These are phyloP conservation scores for Drosophila bunnanda DNA, from an alignment of 2,888 invertebrate genomes.

Conservation along the genomic window DNA sequence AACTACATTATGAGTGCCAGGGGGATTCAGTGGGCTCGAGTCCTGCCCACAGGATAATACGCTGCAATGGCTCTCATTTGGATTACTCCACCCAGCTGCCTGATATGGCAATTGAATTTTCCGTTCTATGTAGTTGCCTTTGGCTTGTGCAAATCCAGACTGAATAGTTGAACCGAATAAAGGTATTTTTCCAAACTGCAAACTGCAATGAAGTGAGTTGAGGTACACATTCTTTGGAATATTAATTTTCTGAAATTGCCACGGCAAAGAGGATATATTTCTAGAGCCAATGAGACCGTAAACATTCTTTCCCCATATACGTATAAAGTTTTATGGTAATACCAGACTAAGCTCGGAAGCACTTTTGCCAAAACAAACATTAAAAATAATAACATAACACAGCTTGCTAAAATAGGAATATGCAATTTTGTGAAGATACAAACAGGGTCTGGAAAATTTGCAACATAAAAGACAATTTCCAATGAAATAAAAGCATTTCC, in stretches of 20 bases:
- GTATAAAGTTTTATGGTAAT: neutral
- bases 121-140: slow-evolving; percentile 2
- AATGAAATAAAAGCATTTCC: neutral
- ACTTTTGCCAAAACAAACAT: neutral
- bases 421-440: neutral
- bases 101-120: slow-evolving; percentile 28
- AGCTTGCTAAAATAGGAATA: neutral
- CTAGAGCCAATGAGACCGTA: neutral
- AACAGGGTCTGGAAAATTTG: neutral
- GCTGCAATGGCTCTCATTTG: slow-evolving; percentile 21
- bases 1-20: slow-evolving; percentile 8
- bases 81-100: slow-evolving; percentile 7
- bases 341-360: too few relatives aligned
- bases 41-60: slow-evolving; percentile 29
- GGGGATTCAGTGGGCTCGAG: slow-evolving; percentile 24
- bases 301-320: neutral
- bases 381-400: neutral
- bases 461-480: neutral
- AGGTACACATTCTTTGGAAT: neutral
- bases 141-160: neutral
- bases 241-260: neutral
- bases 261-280: neutral
- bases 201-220: neutral
- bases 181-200: neutral
- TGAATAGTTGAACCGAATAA: neutral